Percentiles rank a stretch among this genome's conserved stretches.
These are phyloP conservation scores for Chloropsis hardwickii DNA, from an alignment of 2,113 vertebrate species.

Conservation along the genomic window DNA sequence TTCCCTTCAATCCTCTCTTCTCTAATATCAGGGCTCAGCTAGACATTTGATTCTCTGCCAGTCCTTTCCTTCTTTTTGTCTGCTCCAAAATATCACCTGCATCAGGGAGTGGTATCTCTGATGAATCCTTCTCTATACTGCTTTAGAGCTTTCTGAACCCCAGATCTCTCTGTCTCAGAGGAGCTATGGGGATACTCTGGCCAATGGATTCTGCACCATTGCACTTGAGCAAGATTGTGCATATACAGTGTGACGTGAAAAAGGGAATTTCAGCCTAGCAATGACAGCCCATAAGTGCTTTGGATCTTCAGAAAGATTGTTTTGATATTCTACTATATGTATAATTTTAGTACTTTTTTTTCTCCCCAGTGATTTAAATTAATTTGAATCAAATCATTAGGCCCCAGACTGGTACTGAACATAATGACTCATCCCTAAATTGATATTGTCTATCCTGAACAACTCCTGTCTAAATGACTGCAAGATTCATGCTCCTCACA, in stretches of 20 bases:
- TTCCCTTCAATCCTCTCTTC: not conserved
- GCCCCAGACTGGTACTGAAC: slow-evolving; percentile 67
- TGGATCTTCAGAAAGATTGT: not conserved
- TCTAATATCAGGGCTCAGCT: not conserved
- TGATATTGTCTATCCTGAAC: slow-evolving; percentile 73
- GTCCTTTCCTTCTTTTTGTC: not conserved
- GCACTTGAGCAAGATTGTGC: not conserved
- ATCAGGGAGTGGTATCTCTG: not conserved
- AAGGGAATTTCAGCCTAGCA: not conserved
- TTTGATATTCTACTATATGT: not conserved
- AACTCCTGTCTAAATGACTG: slow-evolving; percentile 70
- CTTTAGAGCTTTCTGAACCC: not conserved
- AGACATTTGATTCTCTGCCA: not conserved
- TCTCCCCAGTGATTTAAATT: slow-evolving; percentile 69
- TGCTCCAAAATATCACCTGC: not conserved
- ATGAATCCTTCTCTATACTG: not conserved
- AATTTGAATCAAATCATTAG: slow-evolving; percentile 77
- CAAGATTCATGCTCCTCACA: slow-evolving; percentile 57
- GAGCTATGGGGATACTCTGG: not conserved
- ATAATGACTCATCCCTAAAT: slow-evolving; percentile 77
- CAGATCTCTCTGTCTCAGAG: not conserved
- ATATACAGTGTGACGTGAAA: not conserved
- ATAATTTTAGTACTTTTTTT: slow-evolving; percentile 31
- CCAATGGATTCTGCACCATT: not conserved
- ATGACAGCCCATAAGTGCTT: not conserved